These are phyloP conservation scores for Chymomyza fuscimana DNA, from an alignment of 2,888 invertebrate species.

Conservation along the genomic window DNA sequence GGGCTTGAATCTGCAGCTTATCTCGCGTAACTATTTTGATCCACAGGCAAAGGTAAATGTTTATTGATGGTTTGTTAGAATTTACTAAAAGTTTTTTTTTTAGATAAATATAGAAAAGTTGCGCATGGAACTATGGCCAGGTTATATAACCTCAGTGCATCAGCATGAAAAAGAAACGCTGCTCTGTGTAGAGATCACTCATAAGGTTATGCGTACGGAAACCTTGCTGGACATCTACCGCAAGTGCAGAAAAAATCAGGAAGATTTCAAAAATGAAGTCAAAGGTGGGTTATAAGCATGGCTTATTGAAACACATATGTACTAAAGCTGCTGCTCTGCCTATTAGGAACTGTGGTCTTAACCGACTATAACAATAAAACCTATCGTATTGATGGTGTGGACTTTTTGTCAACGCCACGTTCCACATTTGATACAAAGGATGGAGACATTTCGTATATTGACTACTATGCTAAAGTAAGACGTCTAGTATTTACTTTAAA, in stretches of 20 bases:
- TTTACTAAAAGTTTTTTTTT: neutral
- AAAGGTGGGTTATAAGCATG: slow-evolving; percentile 79
- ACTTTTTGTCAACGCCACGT: slow-evolving; percentile 82
- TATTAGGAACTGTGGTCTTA: slow-evolving; percentile 81
- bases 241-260: slow-evolving; percentile 74
- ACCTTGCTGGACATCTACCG: slow-evolving; percentile 84
- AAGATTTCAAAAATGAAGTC: slow-evolving; percentile 81
- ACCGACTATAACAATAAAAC: slow-evolving; percentile 88
- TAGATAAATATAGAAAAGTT: slow-evolving; percentile 79
- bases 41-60: slow-evolving; percentile 82
- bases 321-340: neutral
- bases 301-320: neutral
- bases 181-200: slow-evolving; percentile 89
- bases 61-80: neutral
- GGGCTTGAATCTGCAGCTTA: slow-evolving; percentile 84
- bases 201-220: slow-evolving; percentile 91
- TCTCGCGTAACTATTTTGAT: slow-evolving; percentile 88
- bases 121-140: slow-evolving; percentile 89
- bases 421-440: slow-evolving; percentile 83
- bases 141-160: slow-evolving; percentile 90
- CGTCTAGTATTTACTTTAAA: slow-evolving; percentile 78
- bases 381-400: slow-evolving; percentile 86
- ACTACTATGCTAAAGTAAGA: slow-evolving; percentile 85
- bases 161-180: slow-evolving; percentile 89
- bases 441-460: slow-evolving; percentile 81